These are phyloP conservation scores for Anthopleura xanthogrammica DNA, from an alignment of 92 coral and sea anemone species.

Conservation along the genomic window DNA sequence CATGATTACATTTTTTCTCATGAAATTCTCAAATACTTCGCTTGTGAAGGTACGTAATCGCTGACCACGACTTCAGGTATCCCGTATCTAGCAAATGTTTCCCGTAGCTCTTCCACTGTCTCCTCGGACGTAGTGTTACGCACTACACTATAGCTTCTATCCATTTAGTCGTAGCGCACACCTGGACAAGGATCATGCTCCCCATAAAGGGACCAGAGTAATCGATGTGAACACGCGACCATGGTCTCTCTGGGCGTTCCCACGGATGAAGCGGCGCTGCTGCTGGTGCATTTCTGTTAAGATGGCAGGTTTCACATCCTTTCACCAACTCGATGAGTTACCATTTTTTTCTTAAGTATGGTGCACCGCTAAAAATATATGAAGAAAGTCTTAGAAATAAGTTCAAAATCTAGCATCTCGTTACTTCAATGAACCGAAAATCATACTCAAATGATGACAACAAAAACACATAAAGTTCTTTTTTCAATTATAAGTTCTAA, in stretches of 20 bases:
- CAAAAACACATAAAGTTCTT: too few relatives aligned
- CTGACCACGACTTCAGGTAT: slow-evolving; percentile 42
- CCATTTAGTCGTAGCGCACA: slow-evolving; percentile 53
- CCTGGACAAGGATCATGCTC: slow-evolving; percentile 38
- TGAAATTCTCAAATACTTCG: slow-evolving; percentile 28
- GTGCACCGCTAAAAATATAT: too few relatives aligned
- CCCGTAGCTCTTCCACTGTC: slow-evolving; percentile 34
- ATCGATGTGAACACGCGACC: slow-evolving; percentile 51
- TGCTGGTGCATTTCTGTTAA: slow-evolving; percentile 43
- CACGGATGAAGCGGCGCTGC: slow-evolving; percentile 53
- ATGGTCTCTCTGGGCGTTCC: slow-evolving; percentile 51
- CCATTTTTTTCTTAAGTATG: too few relatives aligned
- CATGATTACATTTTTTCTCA: slow-evolving; percentile 32
- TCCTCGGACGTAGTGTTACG: slow-evolving; percentile 21
- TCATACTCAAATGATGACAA: too few relatives aligned
- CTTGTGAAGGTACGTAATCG: slow-evolving; percentile 44
- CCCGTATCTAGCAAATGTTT: slow-evolving; percentile 32
- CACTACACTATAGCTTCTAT: slow-evolving; percentile 24
- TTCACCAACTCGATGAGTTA: too few relatives aligned
- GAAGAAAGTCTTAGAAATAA: too few relatives aligned
- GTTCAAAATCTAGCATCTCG: too few relatives aligned
- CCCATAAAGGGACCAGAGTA: slow-evolving; percentile 54
- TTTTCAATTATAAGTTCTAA: too few relatives aligned
- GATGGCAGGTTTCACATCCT: slow-evolving; percentile 49
- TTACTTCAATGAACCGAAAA: too few relatives aligned